A percentile compares a stretch with the other conserved stretches of the same genome.
Evolutionary conservation across 2,888 invertebrate species (phyloP).

Genomic region (Amblyjoppa proteus): DNA sequence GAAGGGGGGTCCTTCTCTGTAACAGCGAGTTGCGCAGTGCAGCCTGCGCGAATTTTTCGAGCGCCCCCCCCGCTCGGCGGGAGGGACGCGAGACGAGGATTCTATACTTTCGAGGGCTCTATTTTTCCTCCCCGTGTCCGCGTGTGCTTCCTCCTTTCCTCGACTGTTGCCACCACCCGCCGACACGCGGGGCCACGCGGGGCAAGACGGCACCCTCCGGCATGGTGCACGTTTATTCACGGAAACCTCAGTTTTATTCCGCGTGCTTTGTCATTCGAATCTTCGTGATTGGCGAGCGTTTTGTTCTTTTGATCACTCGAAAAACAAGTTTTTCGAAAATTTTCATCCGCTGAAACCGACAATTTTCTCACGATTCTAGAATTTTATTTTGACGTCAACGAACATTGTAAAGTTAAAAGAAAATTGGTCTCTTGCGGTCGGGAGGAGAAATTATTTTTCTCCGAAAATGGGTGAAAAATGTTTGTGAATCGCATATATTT

Average conservation of each 20-base stretch:
- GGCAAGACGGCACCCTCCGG: background rate
- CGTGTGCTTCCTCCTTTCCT: background rate
- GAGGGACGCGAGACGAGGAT: slow-evolving; percentile 57
- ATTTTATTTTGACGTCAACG: too few species aligned
- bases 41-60: slow-evolving; percentile 78
- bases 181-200: background rate
- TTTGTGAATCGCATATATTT: too few species aligned
- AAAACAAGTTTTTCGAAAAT: too few species aligned
- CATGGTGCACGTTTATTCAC: background rate
- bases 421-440: too few species aligned
- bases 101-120: slow-evolving; percentile 59
- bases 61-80: slow-evolving; percentile 32
- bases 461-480: too few species aligned
- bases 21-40: slow-evolving; percentile 81
- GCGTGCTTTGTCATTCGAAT: too few species aligned
- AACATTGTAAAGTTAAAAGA: too few species aligned
- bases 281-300: too few species aligned
- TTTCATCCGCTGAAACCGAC: too few species aligned
- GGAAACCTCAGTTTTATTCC: background rate
- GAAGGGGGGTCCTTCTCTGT: slow-evolving; percentile 55
- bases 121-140: slow-evolving; percentile 40
- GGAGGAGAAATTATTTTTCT: too few species aligned
- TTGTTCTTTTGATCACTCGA: too few species aligned
- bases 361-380: too few species aligned
- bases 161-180: background rate